Conservation (phyloP, 1,140 invertebrate species). For the Chionoecetes opilio region DNA sequence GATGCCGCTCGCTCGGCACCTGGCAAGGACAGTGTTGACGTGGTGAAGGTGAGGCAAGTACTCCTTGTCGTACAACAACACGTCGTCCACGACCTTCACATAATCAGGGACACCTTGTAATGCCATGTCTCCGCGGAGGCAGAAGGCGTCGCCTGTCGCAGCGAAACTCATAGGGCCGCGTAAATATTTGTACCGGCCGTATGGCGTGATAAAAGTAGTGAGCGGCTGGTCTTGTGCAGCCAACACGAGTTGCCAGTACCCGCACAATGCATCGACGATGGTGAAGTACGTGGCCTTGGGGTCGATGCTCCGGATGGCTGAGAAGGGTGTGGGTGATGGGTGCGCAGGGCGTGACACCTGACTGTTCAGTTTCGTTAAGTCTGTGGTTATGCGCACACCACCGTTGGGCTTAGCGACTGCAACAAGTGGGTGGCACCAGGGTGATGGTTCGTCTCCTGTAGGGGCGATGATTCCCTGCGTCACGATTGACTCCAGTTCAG, state of each 20-base stretch:
- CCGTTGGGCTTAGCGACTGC: constrained; percentile 5
- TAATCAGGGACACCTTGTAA: neutral
- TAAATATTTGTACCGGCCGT: neutral
- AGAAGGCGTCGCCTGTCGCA: neutral
- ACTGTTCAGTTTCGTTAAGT: constrained; percentile 38
- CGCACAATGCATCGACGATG: constrained; percentile 3
- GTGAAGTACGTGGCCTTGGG: neutral
- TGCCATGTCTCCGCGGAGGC: neutral
- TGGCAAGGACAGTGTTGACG: neutral
- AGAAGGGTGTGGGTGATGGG: too few relatives aligned
- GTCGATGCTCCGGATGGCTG: neutral
- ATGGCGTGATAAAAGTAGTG: neutral
- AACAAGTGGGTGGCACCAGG: neutral
- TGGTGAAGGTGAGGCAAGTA: neutral
- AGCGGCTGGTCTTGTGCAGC: constrained; percentile 25
- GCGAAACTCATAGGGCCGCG: constrained; percentile 37
- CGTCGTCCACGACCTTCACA: neutral
- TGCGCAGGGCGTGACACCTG: too few relatives aligned
- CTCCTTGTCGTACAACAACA: neutral
- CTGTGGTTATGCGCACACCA: constrained; percentile 33
- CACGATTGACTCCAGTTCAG: constrained; percentile 19
- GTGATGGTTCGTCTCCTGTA: too few relatives aligned
- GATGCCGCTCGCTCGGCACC: neutral
- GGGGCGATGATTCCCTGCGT: too few relatives aligned
- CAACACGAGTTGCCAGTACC: constrained; percentile 52